Evolutionary conservation across 1,140 invertebrate species (phyloP).

Genomic region (Drosophila lini): DNA sequence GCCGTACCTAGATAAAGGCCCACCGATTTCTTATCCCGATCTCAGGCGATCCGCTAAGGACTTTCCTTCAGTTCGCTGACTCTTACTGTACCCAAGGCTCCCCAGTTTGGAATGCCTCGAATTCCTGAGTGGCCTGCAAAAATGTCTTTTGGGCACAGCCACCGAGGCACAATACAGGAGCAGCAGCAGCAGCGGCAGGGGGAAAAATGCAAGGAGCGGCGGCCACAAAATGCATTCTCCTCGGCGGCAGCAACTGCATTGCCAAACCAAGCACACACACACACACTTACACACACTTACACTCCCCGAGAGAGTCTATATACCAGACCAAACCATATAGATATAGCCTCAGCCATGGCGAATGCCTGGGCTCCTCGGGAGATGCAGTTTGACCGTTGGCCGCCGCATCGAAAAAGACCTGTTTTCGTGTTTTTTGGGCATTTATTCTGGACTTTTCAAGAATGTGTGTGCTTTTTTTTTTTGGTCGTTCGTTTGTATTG

Average conservation of each 20-base stretch:
- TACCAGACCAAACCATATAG: constrained; percentile 17
- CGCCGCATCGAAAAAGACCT: constrained; percentile 71
- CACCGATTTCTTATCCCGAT: constrained; percentile 15
- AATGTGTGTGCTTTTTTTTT: constrained; percentile 52
- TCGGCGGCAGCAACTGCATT: constrained; percentile 72
- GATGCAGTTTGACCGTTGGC: constrained; percentile 81
- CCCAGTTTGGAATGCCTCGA: constrained; percentile 50
- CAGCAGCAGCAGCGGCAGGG: constrained; percentile 24
- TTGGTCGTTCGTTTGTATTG: constrained; percentile 66
- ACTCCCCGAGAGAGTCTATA: constrained; percentile 3
- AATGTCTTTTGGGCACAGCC: constrained; percentile 58
- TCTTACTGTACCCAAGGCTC: constrained; percentile 65
- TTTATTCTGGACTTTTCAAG: constrained; percentile 77
- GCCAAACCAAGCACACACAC: constrained; percentile 60
- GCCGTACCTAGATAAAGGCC: constrained; percentile 15
- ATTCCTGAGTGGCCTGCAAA: constrained; percentile 46
- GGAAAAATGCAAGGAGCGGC: constrained; percentile 67
- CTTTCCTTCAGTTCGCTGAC: constrained; percentile 9
- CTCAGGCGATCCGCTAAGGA: constrained; percentile 29
- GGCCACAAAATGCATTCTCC: constrained; percentile 75
- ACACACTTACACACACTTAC: constrained; percentile 33
- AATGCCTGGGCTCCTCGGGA: constrained; percentile 56
- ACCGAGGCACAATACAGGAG: constrained; percentile 28
- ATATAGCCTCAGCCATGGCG: constrained; percentile 32
- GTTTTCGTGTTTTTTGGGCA: constrained; percentile 81